These are phyloP conservation scores for Micoletzkya japonica DNA, from an alignment of 2,888 invertebrate genomes.

Conservation along the genomic window DNA sequence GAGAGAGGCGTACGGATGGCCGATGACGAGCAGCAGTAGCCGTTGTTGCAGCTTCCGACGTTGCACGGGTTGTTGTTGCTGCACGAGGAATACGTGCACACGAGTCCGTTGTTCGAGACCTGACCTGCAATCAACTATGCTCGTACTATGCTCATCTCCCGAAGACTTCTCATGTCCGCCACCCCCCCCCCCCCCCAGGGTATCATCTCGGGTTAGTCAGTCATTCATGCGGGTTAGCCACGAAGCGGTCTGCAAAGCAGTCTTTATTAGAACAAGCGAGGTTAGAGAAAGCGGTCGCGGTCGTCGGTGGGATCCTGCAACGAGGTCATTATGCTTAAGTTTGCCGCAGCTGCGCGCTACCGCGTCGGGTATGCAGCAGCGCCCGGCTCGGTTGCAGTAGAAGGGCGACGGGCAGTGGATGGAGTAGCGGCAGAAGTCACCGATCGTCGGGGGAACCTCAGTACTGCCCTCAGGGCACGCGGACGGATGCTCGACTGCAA, in stretches of 20 bases:
- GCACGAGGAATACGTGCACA: slow-evolving; percentile 61
- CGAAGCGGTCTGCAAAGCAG: neutral
- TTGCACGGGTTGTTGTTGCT: slow-evolving; percentile 57
- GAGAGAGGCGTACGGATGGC: slow-evolving; percentile 15
- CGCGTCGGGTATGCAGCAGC: slow-evolving; percentile 37
- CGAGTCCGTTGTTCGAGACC: slow-evolving; percentile 45
- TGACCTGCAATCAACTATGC: slow-evolving; percentile 3
- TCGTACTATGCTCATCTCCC: neutral
- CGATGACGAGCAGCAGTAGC: slow-evolving; percentile 57
- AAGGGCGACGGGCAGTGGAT: slow-evolving; percentile 53
- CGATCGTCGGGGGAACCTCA: slow-evolving; percentile 44
- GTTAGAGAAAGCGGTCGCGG: neutral
- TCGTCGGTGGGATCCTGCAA: neutral
- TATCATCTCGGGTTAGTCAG: neutral
- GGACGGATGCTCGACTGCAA: no score
- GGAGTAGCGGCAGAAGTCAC: slow-evolving; percentile 42
- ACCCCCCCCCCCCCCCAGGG: neutral
- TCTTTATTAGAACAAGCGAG: neutral
- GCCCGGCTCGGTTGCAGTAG: slow-evolving; percentile 47
- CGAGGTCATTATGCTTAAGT: neutral
- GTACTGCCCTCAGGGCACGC: slow-evolving; percentile 38
- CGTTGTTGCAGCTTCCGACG: slow-evolving; percentile 61
- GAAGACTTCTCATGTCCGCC: neutral
- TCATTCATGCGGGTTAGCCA: neutral
- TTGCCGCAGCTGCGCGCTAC: neutral